Percentiles rank a stretch among this genome's conserved stretches.
phyloP scores from a whole-genome alignment of 2,113 vertebrate genomes.

The Verasper variegatus region DNA sequence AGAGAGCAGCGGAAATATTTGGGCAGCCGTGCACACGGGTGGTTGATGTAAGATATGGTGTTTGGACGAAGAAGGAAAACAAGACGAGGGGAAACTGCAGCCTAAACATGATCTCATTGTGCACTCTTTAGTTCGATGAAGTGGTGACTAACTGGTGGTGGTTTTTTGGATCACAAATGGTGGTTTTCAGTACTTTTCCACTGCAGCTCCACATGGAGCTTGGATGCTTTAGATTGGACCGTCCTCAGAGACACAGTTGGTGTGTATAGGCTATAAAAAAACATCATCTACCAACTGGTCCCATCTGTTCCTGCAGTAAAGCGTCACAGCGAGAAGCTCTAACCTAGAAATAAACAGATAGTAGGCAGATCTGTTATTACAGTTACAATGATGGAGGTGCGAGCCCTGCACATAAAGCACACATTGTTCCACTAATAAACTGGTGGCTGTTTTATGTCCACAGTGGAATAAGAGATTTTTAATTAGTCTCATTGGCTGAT shows the following conservation, averaged over 20 bases:
- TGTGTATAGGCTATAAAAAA: conserved; percentile 47
- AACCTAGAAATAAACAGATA: conserved; percentile 42
- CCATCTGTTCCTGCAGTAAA: conserved; percentile 53
- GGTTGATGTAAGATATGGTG: conserved; percentile 23
- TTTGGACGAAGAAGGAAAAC: not conserved
- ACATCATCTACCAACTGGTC: conserved; percentile 63
- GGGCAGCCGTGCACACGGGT: not conserved
- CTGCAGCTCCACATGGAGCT: conserved; percentile 14
- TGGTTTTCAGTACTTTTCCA: conserved; percentile 51
- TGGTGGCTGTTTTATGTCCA: not conserved
- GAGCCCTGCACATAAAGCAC: not conserved
- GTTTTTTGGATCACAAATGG: conserved; percentile 20
- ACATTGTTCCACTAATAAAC: not conserved
- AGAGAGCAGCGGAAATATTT: conserved; percentile 40
- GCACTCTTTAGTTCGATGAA: conserved; percentile 1
- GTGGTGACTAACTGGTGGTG: too few relatives aligned
- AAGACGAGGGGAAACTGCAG: not conserved
- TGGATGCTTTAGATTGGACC: conserved; percentile 38
- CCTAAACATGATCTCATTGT: conserved; percentile 21
- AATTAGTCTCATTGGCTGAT: conserved; percentile 15
- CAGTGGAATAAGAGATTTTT: not conserved
- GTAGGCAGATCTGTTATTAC: conserved; percentile 9
- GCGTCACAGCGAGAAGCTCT: conserved; percentile 8
- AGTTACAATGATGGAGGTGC: not conserved
- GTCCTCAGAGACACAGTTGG: conserved; percentile 51